phyloP scores from a whole-genome alignment of 1,140 invertebrate species.

The Cyrtorhinus lividipennis region DNA sequence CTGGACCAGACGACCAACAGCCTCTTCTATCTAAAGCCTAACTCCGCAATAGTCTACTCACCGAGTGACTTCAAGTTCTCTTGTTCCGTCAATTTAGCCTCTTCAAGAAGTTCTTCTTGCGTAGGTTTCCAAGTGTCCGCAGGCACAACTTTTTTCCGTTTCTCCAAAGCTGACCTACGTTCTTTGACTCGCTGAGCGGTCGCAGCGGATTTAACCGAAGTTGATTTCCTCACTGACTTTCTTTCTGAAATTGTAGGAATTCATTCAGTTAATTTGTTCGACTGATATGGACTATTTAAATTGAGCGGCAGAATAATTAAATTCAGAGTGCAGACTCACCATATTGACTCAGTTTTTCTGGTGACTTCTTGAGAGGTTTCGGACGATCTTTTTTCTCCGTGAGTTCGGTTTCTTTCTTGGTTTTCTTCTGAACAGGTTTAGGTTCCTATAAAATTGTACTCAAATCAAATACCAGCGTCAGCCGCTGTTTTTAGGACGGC shows the following conservation, averaged over 20 bases:
- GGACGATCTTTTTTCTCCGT: background rate
- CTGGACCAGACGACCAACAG: too few relatives aligned
- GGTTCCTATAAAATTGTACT: constrained; percentile 20
- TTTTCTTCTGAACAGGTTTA: constrained; percentile 12
- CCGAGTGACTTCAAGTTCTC: constrained; percentile 85
- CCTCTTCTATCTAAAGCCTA: too few relatives aligned
- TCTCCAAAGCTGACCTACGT: constrained; percentile 50
- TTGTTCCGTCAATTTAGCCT: constrained; percentile 83
- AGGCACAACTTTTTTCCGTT: constrained; percentile 45
- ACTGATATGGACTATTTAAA: too few relatives aligned
- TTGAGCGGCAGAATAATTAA: too few relatives aligned
- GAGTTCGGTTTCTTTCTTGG: constrained; percentile 2
- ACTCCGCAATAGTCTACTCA: too few relatives aligned
- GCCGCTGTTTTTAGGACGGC: too few relatives aligned
- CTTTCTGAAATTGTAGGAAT: too few relatives aligned
- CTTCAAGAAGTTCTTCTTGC: constrained; percentile 85
- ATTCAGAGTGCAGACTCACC: background rate
- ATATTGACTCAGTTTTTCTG: background rate
- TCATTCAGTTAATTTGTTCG: too few relatives aligned
- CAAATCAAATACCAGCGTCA: too few relatives aligned
- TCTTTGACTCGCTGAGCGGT: constrained; percentile 70
- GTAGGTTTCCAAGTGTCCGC: constrained; percentile 65
- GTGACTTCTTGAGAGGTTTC: background rate
- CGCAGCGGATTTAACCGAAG: constrained; percentile 79
- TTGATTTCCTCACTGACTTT: constrained; percentile 80